Evolutionary conservation across 2,797 vertebrate genomes (phyloP).

Genomic region (Forpus xanthops): DNA sequence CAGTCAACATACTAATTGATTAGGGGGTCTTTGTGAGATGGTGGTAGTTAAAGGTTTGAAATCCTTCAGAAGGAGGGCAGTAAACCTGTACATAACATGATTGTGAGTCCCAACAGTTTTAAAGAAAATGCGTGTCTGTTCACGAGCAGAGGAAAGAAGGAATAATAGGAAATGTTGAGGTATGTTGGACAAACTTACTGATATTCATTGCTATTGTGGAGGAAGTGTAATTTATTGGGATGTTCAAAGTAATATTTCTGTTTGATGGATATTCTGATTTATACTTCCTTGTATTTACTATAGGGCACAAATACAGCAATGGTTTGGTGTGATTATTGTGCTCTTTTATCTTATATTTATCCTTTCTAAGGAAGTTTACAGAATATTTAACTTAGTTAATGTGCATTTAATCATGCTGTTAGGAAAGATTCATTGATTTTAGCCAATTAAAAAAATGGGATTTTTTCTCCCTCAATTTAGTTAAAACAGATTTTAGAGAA

Average conservation of each 20-base stretch:
- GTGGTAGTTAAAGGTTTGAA: neutral
- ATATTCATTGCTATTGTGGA: neutral
- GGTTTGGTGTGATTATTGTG: accelerated
- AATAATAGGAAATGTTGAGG: neutral
- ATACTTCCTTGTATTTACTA: neutral
- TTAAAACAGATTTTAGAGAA: neutral
- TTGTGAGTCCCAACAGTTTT: neutral
- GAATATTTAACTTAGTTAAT: neutral
- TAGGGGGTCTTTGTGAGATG: neutral
- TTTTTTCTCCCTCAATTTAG: neutral
- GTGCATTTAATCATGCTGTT: neutral
- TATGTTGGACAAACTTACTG: neutral
- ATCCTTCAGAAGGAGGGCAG: neutral
- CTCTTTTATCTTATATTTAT: neutral
- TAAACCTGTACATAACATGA: neutral
- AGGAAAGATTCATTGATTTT: neutral
- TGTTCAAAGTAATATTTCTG: neutral
- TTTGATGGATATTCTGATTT: neutral
- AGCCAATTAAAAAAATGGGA: neutral
- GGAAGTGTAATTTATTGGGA: neutral
- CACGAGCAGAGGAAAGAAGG: neutral
- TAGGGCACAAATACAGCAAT: neutral
- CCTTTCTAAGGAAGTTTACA: neutral
- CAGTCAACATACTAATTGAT: neutral
- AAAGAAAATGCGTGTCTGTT: neutral